Base-by-base conservation (phyloP, 2,888 invertebrate species). In the Buathra laborator region DNA sequence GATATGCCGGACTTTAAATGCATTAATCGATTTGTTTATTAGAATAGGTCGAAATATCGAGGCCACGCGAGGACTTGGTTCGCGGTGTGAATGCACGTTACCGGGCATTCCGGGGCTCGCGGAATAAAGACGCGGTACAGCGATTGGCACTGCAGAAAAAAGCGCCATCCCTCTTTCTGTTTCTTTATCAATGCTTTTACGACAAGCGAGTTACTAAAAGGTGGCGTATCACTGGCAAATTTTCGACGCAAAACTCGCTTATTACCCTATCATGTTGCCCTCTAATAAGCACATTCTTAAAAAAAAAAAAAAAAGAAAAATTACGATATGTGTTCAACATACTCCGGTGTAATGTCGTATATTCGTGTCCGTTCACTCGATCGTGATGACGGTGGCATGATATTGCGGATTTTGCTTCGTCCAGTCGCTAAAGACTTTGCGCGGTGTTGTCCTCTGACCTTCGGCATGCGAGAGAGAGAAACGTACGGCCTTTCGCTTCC, bases 391-490 rank as follows among this genome's bases (percentile, higher is more conserved):
- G 66, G 9, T 24, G 66, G 43, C 37, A 19, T 37, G 24, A 66
- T 66, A 43, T 43, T 66, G 66, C 66, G 43, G 43, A 9, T 66
- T 43, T 66, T 12, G 9, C 43, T 9, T 3, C 62, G n/a, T 62
- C 5, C 29, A 14, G 62, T 43, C 37, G 37, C 5, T 37, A 9
- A 37, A 43, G 16, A 32, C 29, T 66, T 16, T 37, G 37, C 43
- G 43, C 43, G 16, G 66, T 1, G 7, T 37, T 37, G 3, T n/a
- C 66, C 43, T 66, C 66, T 66, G 66, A 66, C 66, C 66, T 66
- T 66, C 43, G 9, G 43, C 43, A 37, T 44, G 66, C n/a, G 62
- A 62, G 37, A 66, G 66, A 9, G 43, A n/a, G 16, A 19, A 43
- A 66, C 29, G 19, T 3, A 43, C 10, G 12, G 43, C 19, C 43